These are phyloP conservation scores for Xestoiulus laeticollis DNA, from an alignment of 2,888 invertebrate species.

Conservation along the genomic window DNA sequence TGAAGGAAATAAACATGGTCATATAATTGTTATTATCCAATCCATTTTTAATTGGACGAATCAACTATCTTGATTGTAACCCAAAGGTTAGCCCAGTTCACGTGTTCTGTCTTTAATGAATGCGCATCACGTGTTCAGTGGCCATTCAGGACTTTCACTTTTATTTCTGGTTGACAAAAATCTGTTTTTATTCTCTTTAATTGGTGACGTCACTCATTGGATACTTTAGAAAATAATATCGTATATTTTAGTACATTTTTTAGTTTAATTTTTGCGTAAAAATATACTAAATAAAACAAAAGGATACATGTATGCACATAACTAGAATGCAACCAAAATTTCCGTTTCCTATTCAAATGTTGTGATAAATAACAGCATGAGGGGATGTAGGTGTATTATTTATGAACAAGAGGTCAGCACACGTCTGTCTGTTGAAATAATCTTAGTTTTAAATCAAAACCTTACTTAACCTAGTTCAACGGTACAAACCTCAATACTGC, in stretches of 20 bases:
- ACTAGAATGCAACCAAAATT: not conserved
- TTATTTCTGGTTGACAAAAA: too few relatives aligned
- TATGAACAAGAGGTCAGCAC: not conserved
- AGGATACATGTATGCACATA: too few relatives aligned
- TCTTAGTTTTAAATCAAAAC: not conserved
- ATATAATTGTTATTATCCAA: not conserved
- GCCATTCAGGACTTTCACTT: too few relatives aligned
- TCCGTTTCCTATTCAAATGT: not conserved
- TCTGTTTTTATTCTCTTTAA: too few relatives aligned
- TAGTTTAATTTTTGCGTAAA: too few relatives aligned
- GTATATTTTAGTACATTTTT: too few relatives aligned
- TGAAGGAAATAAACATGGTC: conserved; percentile 34
- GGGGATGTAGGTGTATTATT: not conserved
- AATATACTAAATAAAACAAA: too few relatives aligned
- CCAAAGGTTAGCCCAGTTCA: too few relatives aligned
- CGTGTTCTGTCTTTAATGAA: too few relatives aligned
- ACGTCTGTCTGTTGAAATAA: not conserved
- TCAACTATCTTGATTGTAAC: not conserved
- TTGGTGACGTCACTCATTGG: too few relatives aligned
- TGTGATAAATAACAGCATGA: not conserved
- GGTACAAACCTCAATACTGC: conserved; percentile 1
- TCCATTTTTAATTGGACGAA: not conserved
- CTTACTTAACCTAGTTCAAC: conserved; percentile 11
- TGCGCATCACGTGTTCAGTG: too few relatives aligned
- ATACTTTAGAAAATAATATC: too few relatives aligned